Evolutionary conservation across 2,888 invertebrate genomes (phyloP).

Genomic region (Drosophila ezoana): DNA sequence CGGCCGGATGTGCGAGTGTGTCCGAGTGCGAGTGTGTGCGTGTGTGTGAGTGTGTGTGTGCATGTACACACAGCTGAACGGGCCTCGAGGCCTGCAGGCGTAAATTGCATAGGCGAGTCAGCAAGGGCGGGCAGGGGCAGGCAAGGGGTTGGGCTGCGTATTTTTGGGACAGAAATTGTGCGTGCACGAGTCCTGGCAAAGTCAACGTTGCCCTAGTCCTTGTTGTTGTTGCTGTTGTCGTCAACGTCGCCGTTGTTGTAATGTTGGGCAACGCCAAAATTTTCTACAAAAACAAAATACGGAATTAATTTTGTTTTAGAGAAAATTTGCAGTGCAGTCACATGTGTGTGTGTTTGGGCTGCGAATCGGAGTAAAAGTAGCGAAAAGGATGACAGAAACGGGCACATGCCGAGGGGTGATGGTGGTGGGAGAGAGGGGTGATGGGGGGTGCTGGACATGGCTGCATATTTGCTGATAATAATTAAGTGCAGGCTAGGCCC

Average conservation of each 20-base stretch:
- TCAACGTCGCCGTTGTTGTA: constrained; percentile 64
- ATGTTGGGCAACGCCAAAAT: constrained; percentile 74
- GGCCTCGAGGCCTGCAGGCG: constrained; percentile 74
- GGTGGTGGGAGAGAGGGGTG: neutral
- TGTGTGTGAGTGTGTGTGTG: constrained; percentile 1
- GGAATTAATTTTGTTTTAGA: constrained; percentile 85
- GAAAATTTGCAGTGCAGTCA: constrained; percentile 81
- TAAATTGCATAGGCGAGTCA: constrained; percentile 75
- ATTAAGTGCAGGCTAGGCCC: constrained; percentile 83
- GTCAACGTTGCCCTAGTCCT: constrained; percentile 60
- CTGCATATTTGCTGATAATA: constrained; percentile 84
- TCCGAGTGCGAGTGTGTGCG: neutral
- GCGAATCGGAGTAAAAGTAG: constrained; percentile 4
- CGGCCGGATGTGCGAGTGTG: constrained; percentile 45
- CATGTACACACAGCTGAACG: constrained; percentile 32
- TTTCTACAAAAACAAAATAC: constrained; percentile 81
- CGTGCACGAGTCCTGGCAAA: constrained; percentile 69
- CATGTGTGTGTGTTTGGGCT: constrained; percentile 49
- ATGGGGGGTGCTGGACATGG: constrained; percentile 15
- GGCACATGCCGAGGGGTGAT: neutral
- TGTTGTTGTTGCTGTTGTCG: constrained; percentile 43
- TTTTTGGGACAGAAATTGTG: constrained; percentile 62
- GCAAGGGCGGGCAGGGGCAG: constrained; percentile 4
- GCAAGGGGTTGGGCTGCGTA: constrained; percentile 37
- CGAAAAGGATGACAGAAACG: constrained; percentile 20